Evolutionary conservation across 2,797 vertebrate genomes (phyloP).

Genomic region (Gallirallus australis): DNA sequence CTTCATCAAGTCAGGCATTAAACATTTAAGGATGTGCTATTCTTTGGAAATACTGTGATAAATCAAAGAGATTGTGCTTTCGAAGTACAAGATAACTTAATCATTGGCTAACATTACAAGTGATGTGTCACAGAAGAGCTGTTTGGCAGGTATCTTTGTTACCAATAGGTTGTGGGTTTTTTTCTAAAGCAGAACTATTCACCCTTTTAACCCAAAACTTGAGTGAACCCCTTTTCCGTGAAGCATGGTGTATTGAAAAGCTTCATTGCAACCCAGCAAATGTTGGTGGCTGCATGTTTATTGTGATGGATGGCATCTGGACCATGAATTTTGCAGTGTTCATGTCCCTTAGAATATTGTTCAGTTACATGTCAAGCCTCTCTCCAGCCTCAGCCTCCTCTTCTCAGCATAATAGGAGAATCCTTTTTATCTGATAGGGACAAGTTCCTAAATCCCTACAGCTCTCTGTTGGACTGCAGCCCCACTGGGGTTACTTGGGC

Average conservation of each 20-base stretch:
- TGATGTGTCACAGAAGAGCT: neutral
- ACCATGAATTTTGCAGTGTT: neutral
- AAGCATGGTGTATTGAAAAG: neutral
- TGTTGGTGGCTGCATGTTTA: neutral
- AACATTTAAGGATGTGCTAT: neutral
- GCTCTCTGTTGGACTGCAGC: neutral
- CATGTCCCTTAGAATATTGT: neutral
- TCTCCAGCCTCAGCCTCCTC: neutral
- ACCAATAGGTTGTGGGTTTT: neutral
- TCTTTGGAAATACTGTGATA: neutral
- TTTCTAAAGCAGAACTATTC: neutral
- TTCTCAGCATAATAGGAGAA: neutral
- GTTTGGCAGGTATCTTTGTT: neutral
- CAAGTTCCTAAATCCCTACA: neutral
- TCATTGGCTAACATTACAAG: neutral
- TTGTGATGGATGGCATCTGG: rapidly evolving
- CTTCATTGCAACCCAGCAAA: neutral
- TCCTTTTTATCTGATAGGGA: neutral
- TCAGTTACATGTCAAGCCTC: neutral
- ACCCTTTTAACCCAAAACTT: neutral
- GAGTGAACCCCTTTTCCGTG: neutral
- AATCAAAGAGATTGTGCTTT: neutral
- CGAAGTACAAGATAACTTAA: neutral
- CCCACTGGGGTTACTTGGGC: rapidly evolving
- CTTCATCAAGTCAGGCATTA: neutral